Conservation (phyloP, 2,888 invertebrate species). For the Trichopoda pennipes region DNA sequence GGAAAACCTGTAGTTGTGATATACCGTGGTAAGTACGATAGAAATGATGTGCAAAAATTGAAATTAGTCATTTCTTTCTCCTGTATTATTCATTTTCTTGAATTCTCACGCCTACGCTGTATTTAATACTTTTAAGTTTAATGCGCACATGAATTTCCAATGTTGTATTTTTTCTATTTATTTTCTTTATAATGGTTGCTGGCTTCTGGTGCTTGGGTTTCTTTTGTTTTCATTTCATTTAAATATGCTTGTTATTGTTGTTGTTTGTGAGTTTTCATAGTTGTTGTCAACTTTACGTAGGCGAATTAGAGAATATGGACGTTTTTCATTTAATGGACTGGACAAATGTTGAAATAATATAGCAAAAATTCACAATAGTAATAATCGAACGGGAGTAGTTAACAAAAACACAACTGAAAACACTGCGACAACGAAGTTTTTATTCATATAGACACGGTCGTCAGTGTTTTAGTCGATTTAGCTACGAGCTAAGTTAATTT, state of each 20-base stretch:
- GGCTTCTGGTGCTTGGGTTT: slow-evolving; percentile 50
- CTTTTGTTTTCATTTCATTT: slow-evolving; percentile 41
- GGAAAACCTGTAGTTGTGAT: too few relatives aligned
- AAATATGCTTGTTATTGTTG: slow-evolving; percentile 16
- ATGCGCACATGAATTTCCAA: slow-evolving; percentile 58
- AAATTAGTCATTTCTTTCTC: slow-evolving; percentile 13
- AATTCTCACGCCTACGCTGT: slow-evolving; percentile 21
- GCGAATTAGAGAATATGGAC: slow-evolving; percentile 49
- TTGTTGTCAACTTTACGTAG: slow-evolving; percentile 64
- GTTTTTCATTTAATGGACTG: slow-evolving; percentile 39
- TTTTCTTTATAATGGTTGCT: slow-evolving; percentile 22
- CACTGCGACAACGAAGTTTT: slow-evolving; percentile 6
- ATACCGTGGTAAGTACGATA: too few relatives aligned
- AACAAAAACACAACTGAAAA: background rate
- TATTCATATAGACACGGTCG: slow-evolving; percentile 16
- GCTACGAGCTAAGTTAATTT: slow-evolving; percentile 79
- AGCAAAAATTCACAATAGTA: slow-evolving; percentile 29
- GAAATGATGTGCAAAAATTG: slow-evolving; percentile 1
- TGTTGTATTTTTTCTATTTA: slow-evolving; percentile 29
- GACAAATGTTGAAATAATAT: slow-evolving; percentile 34
- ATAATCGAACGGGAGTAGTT: slow-evolving; percentile 55
- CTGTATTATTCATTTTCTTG: background rate
- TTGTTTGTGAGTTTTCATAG: slow-evolving; percentile 46
- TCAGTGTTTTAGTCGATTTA: slow-evolving; percentile 23
- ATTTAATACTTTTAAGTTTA: slow-evolving; percentile 68